Percentiles rank a stretch among this genome's conserved stretches.
phyloP scores from a whole-genome alignment of 1,140 invertebrate species.

The Mercenaria mercenaria region DNA sequence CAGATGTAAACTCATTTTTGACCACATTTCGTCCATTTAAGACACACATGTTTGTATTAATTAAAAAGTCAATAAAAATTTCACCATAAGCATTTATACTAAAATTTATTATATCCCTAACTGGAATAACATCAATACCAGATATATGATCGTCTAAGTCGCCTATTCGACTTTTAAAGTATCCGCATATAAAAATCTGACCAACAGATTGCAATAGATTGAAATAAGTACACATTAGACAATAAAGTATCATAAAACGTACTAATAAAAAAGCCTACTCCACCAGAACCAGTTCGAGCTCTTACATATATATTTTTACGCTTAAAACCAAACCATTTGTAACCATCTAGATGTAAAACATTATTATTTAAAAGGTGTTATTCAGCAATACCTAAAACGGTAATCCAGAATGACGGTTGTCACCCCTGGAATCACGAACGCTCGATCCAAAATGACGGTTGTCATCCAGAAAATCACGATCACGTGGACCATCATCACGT shows the following conservation, averaged over 20 bases:
- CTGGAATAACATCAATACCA: conserved; percentile 36
- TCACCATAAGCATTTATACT: conserved; percentile 28
- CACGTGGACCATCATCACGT: too few relatives aligned
- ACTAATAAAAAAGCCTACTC: background rate
- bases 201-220: conserved; percentile 23
- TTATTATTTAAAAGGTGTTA: background rate
- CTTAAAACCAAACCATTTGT: background rate
- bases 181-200: conserved; percentile 19
- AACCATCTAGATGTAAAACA: background rate
- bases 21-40: conserved; percentile 1
- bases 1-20: conserved; percentile 25
- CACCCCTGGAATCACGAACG: too few relatives aligned
- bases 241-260: conserved; percentile 35
- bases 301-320: background rate
- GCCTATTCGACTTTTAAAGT: conserved; percentile 34
- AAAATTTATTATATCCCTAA: conserved; percentile 25
- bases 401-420: background rate
- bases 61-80: background rate
- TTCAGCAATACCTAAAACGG: background rate
- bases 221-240: background rate
- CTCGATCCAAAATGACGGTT: background rate
- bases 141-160: conserved; percentile 23
- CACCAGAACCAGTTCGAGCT: background rate
- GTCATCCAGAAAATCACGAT: background rate
- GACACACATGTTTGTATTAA: conserved; percentile 27